Evolutionary conservation across 2,888 invertebrate species (phyloP), one percentile per base, ranked within the genome.

Genomic region (Nemotelus nigrinus): DNA sequence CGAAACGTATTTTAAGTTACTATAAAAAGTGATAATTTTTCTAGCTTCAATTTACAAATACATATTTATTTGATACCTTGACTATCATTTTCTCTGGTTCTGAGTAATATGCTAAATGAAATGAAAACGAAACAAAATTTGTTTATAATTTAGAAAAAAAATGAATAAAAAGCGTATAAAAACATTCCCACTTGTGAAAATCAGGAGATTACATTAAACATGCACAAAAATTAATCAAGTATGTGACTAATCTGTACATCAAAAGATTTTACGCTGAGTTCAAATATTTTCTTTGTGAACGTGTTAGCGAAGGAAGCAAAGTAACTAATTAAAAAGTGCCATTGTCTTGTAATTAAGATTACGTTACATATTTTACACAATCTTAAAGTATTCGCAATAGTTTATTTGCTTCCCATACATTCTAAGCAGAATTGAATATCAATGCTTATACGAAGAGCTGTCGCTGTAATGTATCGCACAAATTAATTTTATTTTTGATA

Each of bases 21-120:
- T 65, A 41, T 8, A 63, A 65, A 65, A 43, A 47, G 71, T 71
- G 71, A 71, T 71, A 71, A 53, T 71, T 71, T 68, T 71, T 57
- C 25, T 57, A 71, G 71, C 55, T 57, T 71, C 55, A 55, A 41
- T 65, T 65, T 65, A 65, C 65, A 47, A 3, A 45, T 65, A 41
- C 44, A 43, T 55, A 43, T 71, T 55, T 55, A 53, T 68, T 43
- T 53, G 10, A 65, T 45, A 45, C 10, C n/a, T 10, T 43, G 45
- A 45, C 41, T 65, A 44, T 45, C 65, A 5, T 25, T 65, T 47
- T 65, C 8, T 47, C 65, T 44, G 43, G 55, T 10, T 53, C 71
- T 55, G n/a, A 57, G 10, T 71, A 41, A 71, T 71, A 71, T 71
- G 57, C 71, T 71, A 57, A 71, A 71, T 71, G 71, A 71, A 71